phyloP scores from a whole-genome alignment of 2,888 invertebrate genomes.

The Leucophora obtusa region DNA sequence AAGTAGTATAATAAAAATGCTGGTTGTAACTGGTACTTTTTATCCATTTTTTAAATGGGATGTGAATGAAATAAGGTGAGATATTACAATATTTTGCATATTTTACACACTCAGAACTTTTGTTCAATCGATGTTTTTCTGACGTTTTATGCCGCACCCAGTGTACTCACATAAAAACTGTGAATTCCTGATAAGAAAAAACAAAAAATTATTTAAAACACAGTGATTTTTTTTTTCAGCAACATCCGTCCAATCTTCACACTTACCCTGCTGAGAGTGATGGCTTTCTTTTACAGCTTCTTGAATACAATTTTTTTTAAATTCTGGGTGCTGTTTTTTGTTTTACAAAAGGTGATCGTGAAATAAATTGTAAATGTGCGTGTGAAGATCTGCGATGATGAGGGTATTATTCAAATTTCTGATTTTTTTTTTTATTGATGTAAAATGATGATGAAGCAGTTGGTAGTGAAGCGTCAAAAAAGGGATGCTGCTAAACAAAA shows the following conservation, averaged over 20 bases:
- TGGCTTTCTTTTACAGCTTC: slow-evolving; percentile 39
- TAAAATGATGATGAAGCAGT: slow-evolving; percentile 7
- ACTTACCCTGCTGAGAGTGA: slow-evolving; percentile 61
- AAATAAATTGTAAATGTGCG: slow-evolving; percentile 55
- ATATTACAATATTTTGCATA: slow-evolving; percentile 56
- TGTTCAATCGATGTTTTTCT: slow-evolving; percentile 29
- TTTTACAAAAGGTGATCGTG: slow-evolving; percentile 1
- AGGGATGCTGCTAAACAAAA: slow-evolving; percentile 36
- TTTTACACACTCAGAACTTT: slow-evolving; percentile 16
- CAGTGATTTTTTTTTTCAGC: slow-evolving; percentile 25
- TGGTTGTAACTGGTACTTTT: slow-evolving; percentile 15
- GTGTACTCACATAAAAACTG: slow-evolving; percentile 24
- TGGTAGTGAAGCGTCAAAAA: slow-evolving; percentile 52
- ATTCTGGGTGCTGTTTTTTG: slow-evolving; percentile 32
- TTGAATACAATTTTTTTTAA: slow-evolving; percentile 29
- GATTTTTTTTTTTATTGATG: slow-evolving; percentile 36
- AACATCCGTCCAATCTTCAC: slow-evolving; percentile 49
- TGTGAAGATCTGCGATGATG: slow-evolving; percentile 63
- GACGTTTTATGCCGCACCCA: slow-evolving; percentile 39
- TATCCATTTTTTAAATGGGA: slow-evolving; percentile 11
- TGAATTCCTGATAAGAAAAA: slow-evolving; percentile 50
- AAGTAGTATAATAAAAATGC: slow-evolving; percentile 16
- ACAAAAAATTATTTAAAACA: slow-evolving; percentile 36
- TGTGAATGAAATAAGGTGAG: slow-evolving; percentile 29
- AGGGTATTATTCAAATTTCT: slow-evolving; percentile 63